Evolutionary conservation across 2,797 vertebrate genomes (phyloP).

Genomic region (Tauraco hartlaubi): DNA sequence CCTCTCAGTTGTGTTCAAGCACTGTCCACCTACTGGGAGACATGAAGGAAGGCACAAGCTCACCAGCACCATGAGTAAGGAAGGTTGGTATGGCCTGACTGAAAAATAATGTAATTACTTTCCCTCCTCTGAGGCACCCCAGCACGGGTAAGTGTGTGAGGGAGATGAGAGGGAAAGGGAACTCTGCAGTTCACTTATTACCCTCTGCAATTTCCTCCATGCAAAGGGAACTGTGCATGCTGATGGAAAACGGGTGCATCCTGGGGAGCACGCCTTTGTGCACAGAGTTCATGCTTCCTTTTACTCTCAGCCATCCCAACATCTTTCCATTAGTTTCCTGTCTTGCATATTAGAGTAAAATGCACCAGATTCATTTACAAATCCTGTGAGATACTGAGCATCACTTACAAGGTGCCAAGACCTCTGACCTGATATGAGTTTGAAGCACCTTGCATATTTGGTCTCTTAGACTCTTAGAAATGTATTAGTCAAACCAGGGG

Average conservation of each 20-base stretch:
- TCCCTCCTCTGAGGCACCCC: background rate
- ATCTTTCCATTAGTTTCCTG: background rate
- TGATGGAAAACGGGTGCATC: background rate
- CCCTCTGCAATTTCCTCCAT: background rate
- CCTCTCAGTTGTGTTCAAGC: background rate
- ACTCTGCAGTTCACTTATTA: background rate
- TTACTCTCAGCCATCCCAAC: background rate
- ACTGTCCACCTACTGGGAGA: accelerated
- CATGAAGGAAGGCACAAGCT: background rate
- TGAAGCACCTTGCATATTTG: background rate
- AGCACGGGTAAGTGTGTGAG: background rate
- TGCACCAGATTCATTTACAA: background rate
- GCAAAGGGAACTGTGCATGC: background rate
- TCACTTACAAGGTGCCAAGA: background rate
- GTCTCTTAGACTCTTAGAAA: background rate
- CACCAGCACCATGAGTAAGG: accelerated
- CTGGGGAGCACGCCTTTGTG: background rate
- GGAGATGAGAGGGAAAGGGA: background rate
- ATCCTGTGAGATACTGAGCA: background rate
- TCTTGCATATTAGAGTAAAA: background rate
- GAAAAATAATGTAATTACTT: background rate
- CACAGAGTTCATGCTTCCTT: background rate
- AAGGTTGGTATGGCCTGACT: background rate
- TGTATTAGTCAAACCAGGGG: background rate
- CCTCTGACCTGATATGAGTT: background rate